Conservation (phyloP, 2,797 vertebrate genomes). For the Paedocypris micromegethes region DNA sequence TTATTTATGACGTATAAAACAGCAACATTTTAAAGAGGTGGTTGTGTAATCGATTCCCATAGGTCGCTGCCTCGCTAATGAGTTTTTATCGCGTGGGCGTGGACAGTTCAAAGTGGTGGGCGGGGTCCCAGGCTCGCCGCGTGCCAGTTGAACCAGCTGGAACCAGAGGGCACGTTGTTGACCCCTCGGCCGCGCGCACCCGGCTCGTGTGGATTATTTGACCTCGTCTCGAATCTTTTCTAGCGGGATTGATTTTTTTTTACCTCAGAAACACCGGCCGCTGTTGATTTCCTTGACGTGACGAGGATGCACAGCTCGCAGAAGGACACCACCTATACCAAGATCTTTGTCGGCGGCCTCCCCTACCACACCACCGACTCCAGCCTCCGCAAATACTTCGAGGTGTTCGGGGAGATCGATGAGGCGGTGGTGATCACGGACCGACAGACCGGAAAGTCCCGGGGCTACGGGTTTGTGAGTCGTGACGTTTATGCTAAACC, state of each 20-base stretch:
- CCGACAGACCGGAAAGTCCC: conserved; percentile 91
- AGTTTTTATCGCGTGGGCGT: not conserved
- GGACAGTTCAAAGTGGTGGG: not conserved
- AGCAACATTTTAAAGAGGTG: too few species aligned
- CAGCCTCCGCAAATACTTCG: conserved; percentile 93
- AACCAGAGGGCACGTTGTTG: not conserved
- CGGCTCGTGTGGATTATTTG: not conserved
- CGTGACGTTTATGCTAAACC: too few species aligned
- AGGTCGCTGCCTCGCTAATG: too few species aligned
- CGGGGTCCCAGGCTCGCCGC: not conserved
- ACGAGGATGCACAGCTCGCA: conserved; percentile 91
- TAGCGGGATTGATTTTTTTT: not conserved
- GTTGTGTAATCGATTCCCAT: too few species aligned
- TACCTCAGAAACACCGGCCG: not conserved
- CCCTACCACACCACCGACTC: conserved; percentile 96
- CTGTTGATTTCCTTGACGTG: conserved; percentile 2
- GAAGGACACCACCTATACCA: conserved; percentile 96
- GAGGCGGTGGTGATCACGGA: conserved; percentile 96
- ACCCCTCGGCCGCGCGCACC: not conserved
- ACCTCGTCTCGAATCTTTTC: not conserved
- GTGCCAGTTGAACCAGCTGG: not conserved
- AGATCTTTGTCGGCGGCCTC: conserved; percentile 95
- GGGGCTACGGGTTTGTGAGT: conserved; percentile 96
- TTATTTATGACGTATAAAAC: too few species aligned
- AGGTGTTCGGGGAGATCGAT: conserved; percentile 95